phyloP scores from a whole-genome alignment of 2,797 vertebrate genomes.

The Etheostoma perlongum region DNA sequence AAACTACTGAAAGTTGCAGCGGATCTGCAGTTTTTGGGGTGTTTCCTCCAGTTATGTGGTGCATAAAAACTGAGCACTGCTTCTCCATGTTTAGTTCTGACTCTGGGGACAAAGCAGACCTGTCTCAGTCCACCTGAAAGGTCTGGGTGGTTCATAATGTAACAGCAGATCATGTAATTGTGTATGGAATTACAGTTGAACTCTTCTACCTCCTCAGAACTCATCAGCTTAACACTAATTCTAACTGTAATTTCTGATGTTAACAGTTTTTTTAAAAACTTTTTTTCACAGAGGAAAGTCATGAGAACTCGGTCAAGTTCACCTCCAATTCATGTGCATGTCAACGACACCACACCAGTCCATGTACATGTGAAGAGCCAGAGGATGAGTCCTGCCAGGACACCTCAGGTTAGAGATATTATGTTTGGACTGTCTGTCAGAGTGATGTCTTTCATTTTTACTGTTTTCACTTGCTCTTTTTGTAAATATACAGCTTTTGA shows the following conservation, averaged over 20 bases:
- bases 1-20: no score
- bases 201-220: not conserved
- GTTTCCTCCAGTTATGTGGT: no score
- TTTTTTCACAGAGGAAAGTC: slow-evolving; percentile 82
- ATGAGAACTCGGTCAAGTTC: slow-evolving; percentile 90
- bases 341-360: slow-evolving; percentile 90
- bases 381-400: slow-evolving; percentile 82
- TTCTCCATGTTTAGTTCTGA: no score
- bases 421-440: not conserved
- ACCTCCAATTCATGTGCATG: slow-evolving; percentile 93
- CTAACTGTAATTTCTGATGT: not conserved
- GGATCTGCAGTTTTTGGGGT: no score
- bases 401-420: slow-evolving; percentile 83
- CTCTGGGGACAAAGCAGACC: no score
- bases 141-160: no score
- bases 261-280: not conserved
- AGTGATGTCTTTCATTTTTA: not conserved
- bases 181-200: not conserved
- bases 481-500: not conserved
- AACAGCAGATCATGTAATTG: no score
- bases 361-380: slow-evolving; percentile 92
- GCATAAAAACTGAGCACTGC: no score
- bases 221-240: not conserved
- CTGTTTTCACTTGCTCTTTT: not conserved
- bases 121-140: no score